Evolutionary conservation across 1,140 invertebrate genomes (phyloP).

Genomic region (Colletes latitarsis): DNA sequence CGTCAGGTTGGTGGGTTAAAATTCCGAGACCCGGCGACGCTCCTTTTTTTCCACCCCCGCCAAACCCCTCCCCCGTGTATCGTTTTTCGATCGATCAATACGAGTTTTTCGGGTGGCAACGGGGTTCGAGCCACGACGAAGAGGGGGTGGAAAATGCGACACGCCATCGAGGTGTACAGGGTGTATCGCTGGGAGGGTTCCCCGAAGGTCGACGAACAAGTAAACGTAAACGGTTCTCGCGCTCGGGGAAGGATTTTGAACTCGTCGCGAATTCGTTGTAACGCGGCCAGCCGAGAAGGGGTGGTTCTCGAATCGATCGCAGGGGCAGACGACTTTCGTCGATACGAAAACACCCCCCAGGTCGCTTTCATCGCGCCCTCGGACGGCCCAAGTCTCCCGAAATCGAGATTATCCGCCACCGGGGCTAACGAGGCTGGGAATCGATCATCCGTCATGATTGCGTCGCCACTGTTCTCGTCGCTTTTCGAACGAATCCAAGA

Average conservation of each 20-base stretch:
- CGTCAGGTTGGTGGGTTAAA: background rate
- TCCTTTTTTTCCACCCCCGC: background rate
- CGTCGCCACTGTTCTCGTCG: no score
- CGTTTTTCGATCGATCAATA: constrained; percentile 16
- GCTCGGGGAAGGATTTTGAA: constrained; percentile 40
- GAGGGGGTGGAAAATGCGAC: background rate
- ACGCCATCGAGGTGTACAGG: background rate
- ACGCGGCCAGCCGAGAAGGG: background rate
- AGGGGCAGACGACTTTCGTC: constrained; percentile 24
- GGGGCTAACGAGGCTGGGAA: constrained; percentile 36
- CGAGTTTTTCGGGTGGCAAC: background rate
- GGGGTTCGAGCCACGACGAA: background rate
- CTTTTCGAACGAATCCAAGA: no score
- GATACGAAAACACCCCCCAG: constrained; percentile 3
- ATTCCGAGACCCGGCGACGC: background rate
- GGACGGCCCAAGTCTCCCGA: constrained; percentile 30
- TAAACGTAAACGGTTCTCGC: background rate
- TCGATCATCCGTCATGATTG: constrained; percentile 10
- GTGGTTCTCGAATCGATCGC: constrained; percentile 23
- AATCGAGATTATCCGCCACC: constrained; percentile 44
- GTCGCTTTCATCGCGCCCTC: constrained; percentile 26
- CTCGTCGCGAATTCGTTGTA: background rate
- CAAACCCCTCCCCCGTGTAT: background rate
- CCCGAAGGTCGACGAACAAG: background rate
- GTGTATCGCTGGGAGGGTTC: background rate